A percentile compares a stretch with the other conserved stretches of the same genome.
Evolutionary conservation across 2,113 vertebrate species (phyloP).

Genomic region (Uria lomvia): DNA sequence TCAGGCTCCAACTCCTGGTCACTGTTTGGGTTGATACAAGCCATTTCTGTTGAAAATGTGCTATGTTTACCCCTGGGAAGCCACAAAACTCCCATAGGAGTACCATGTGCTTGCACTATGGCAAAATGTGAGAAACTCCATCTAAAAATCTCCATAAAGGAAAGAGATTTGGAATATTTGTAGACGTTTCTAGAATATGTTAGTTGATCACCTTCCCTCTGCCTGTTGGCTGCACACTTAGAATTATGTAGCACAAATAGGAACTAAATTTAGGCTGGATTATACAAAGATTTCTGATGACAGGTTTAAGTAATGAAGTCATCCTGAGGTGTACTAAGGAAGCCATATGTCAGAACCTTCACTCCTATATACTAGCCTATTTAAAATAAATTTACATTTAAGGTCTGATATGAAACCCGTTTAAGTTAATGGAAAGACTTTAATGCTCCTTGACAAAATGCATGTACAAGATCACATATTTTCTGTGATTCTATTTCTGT

Average conservation of each 20-base stretch:
- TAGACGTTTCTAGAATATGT: not conserved
- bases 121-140: not conserved
- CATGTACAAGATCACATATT: not conserved
- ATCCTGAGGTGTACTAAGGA: not conserved
- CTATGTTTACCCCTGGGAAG: not conserved
- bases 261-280: not conserved
- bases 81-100: not conserved
- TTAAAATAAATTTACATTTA: conserved; percentile 55
- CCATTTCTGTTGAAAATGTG: not conserved
- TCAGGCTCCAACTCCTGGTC: not conserved
- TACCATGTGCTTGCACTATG: not conserved
- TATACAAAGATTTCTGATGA: not conserved
- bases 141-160: not conserved
- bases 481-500: conserved; percentile 42
- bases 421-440: conserved; percentile 7
- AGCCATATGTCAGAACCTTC: not conserved
- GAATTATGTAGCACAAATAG: not conserved
- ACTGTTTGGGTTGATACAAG: not conserved
- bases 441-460: conserved; percentile 31
- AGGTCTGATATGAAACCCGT: conserved; percentile 24
- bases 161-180: not conserved
- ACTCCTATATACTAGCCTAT: not conserved
- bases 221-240: not conserved
- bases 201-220: not conserved
- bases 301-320: not conserved